phyloP scores from a whole-genome alignment of 2,888 invertebrate species.

The Parnassius smintheus region DNA sequence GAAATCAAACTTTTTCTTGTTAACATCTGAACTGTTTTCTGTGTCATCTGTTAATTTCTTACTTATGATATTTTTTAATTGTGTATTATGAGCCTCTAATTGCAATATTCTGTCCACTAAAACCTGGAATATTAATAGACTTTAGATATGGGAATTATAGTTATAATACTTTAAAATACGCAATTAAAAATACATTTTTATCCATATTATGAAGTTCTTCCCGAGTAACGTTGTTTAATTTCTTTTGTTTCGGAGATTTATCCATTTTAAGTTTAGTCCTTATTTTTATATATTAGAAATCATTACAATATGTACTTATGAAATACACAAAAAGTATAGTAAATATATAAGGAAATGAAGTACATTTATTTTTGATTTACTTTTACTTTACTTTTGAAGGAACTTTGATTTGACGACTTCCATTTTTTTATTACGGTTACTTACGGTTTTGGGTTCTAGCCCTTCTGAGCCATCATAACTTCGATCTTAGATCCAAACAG shows the following conservation, averaged over 20 bases:
- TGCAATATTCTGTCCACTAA: conserved; percentile 86
- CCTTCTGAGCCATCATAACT: too few relatives aligned
- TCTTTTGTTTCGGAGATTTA: conserved; percentile 48
- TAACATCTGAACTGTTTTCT: conserved; percentile 32
- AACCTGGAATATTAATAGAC: conserved; percentile 74
- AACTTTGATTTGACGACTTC: too few relatives aligned
- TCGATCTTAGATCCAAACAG: too few relatives aligned
- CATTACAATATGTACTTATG: too few relatives aligned
- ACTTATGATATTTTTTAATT: conserved; percentile 86
- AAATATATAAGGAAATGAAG: too few relatives aligned
- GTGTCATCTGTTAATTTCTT: conserved; percentile 61
- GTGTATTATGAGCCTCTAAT: conserved; percentile 88
- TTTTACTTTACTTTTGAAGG: too few relatives aligned
- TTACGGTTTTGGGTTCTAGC: too few relatives aligned
- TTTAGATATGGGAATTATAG: conserved; percentile 5
- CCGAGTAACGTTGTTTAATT: conserved; percentile 37
- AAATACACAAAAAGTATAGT: too few relatives aligned
- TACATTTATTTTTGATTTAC: too few relatives aligned
- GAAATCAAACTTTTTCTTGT: conserved; percentile 83
- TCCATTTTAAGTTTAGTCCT: too few relatives aligned
- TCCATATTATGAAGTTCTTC: conserved; percentile 53
- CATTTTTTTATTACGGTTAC: too few relatives aligned
- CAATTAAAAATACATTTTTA: conserved; percentile 46
- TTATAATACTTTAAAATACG: conserved; percentile 2
- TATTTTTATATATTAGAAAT: too few relatives aligned